Conservation (phyloP, 2,888 invertebrate species). For the Scaptomyza cyrtandrae region DNA sequence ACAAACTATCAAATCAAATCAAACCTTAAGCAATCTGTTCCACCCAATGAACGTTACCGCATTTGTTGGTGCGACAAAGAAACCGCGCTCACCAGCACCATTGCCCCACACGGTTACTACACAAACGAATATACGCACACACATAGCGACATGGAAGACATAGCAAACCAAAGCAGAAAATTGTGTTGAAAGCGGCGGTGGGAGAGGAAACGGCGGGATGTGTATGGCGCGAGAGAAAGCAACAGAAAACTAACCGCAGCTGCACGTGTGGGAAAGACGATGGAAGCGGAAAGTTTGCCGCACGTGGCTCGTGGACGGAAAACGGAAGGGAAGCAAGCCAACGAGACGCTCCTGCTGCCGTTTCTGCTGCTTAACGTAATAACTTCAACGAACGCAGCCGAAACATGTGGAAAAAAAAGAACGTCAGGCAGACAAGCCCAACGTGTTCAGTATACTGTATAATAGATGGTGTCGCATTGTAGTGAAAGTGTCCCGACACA, state of each 20-base stretch:
- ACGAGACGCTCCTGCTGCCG: conserved; percentile 46
- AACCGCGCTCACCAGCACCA: conserved; percentile 55
- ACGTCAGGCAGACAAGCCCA: conserved; percentile 46
- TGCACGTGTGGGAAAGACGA: conserved; percentile 55
- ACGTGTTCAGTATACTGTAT: conserved; percentile 8
- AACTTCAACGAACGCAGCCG: conserved; percentile 24
- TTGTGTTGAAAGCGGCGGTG: conserved; percentile 13
- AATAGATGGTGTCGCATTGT: conserved; percentile 51
- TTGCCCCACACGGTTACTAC: conserved; percentile 28
- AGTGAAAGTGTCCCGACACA: conserved; percentile 54
- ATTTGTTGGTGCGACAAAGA: conserved; percentile 70
- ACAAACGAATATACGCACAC: conserved; percentile 18
- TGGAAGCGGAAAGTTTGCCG: conserved; percentile 59
- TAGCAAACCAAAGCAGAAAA: conserved; percentile 33
- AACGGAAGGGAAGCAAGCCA: conserved; percentile 52
- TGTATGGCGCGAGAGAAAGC: conserved; percentile 12
- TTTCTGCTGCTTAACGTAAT: conserved; percentile 26
- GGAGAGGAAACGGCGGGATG: conserved; percentile 8
- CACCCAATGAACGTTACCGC: conserved; percentile 62
- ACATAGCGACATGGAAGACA: conserved; percentile 14
- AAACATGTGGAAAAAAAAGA: conserved; percentile 43
- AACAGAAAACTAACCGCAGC: conserved; percentile 67
- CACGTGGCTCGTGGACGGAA: conserved; percentile 53
- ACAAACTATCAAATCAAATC: conserved; percentile 39
- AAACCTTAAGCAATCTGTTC: conserved; percentile 66